Evolutionary conservation across 2,113 vertebrate species (phyloP).

Genomic region (Brienomyrus brachyistius): DNA sequence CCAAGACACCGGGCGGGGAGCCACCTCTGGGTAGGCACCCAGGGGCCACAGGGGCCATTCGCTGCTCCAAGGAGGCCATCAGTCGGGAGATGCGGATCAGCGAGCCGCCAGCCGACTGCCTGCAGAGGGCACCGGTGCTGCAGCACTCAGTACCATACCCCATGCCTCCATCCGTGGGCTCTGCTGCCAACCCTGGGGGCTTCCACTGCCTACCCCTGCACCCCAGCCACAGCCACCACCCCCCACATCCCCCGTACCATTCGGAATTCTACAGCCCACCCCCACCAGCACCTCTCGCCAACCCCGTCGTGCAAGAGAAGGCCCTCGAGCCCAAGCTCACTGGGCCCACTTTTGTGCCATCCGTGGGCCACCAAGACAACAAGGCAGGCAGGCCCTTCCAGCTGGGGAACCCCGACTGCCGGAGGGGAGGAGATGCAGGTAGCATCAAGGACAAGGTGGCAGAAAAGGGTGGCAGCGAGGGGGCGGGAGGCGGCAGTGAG

Average conservation of each 20-base stretch:
- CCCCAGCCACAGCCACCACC: constrained; percentile 60
- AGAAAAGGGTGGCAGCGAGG: constrained; percentile 54
- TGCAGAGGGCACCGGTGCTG: constrained; percentile 79
- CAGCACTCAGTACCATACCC: constrained; percentile 82
- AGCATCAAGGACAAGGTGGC: constrained; percentile 73
- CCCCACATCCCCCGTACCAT: constrained; percentile 52
- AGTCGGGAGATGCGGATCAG: constrained; percentile 69
- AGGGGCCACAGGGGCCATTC: constrained; percentile 49
- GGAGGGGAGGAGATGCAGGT: constrained; percentile 58
- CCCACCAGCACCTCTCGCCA: constrained; percentile 60
- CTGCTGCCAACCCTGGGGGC: constrained; percentile 64
- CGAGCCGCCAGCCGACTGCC: constrained; percentile 78
- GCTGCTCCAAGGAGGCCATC: constrained; percentile 64
- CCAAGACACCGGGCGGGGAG: constrained; percentile 74
- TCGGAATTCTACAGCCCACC: constrained; percentile 80
- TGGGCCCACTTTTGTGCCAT: constrained; percentile 83
- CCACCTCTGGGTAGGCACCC: constrained; percentile 52
- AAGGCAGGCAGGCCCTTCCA: constrained; percentile 76
- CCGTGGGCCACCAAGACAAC: constrained; percentile 77
- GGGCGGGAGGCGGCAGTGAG: background rate
- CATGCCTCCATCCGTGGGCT: constrained; percentile 67
- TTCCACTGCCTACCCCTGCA: constrained; percentile 90
- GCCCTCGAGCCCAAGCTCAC: constrained; percentile 76
- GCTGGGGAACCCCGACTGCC: constrained; percentile 65
- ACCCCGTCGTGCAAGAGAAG: constrained; percentile 72